These are phyloP conservation scores for Notodonta dromedarius DNA, from an alignment of 2,888 invertebrate species.

Conservation along the genomic window DNA sequence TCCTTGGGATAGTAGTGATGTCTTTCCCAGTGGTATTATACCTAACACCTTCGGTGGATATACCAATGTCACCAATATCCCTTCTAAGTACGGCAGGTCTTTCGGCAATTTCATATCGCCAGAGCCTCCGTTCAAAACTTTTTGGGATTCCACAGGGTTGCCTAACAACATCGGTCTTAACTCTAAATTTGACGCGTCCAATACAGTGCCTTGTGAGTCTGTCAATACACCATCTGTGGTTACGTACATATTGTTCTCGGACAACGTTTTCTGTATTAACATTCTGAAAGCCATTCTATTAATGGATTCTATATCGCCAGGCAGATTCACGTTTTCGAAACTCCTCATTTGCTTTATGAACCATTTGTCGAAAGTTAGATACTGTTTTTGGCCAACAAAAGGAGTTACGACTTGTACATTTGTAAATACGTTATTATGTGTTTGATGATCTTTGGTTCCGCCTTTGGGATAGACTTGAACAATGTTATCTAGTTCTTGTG, in stretches of 20 bases:
- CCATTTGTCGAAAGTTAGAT: constrained; percentile 51
- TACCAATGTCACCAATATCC: constrained; percentile 49
- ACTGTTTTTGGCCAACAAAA: constrained; percentile 7
- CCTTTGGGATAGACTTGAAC: too few species aligned
- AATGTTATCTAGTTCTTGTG: too few species aligned
- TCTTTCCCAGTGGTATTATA: constrained; percentile 56
- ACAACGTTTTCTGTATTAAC: constrained; percentile 47
- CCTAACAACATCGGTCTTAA: constrained; percentile 60
- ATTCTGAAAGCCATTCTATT: constrained; percentile 40
- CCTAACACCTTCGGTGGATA: constrained; percentile 58
- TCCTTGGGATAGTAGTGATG: constrained; percentile 24
- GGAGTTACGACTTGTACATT: neutral
- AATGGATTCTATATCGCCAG: constrained; percentile 27
- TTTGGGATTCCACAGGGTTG: constrained; percentile 39
- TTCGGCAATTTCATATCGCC: constrained; percentile 17
- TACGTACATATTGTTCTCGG: constrained; percentile 47
- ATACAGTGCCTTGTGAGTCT: constrained; percentile 44
- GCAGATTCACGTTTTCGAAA: constrained; percentile 30
- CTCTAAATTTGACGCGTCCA: constrained; percentile 48
- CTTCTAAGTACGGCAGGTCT: constrained; percentile 50
- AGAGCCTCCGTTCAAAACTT: constrained; percentile 19
- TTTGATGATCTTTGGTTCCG: too few species aligned
- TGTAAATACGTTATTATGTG: neutral
- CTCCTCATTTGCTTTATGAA: constrained; percentile 46
- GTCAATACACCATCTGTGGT: constrained; percentile 41